Percentiles rank a stretch among this genome's conserved stretches.
Conservation (phyloP, 2,113 vertebrate species). For the Limanda limanda region DNA sequence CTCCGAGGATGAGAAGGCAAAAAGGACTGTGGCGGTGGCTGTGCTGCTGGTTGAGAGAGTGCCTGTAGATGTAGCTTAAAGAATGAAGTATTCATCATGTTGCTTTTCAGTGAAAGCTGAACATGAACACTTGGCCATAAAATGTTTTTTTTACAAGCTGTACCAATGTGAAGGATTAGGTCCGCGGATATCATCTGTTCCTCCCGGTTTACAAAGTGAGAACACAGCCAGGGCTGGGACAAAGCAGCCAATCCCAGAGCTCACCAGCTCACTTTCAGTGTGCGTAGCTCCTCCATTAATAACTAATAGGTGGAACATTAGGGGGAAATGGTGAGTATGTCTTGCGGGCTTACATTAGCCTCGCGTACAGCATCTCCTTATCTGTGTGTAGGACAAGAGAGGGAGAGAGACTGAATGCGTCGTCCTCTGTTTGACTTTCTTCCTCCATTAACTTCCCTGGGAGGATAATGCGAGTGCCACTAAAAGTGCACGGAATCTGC, state of each 20-base stretch:
- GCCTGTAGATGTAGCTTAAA: not conserved
- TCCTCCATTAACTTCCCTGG: constrained; percentile 61
- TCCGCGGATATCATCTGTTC: constrained; percentile 46
- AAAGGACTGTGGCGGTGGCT: constrained; percentile 19
- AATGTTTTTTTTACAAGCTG: constrained; percentile 33
- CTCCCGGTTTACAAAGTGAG: constrained; percentile 39
- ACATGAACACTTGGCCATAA: constrained; percentile 42
- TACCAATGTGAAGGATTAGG: constrained; percentile 43
- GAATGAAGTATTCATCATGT: constrained; percentile 53
- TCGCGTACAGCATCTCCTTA: constrained; percentile 60
- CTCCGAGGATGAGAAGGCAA: constrained; percentile 35
- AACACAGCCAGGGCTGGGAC: constrained; percentile 36
- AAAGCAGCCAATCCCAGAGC: constrained; percentile 46
- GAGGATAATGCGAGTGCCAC: constrained; percentile 57
- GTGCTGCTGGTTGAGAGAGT: not conserved
- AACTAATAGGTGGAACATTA: constrained; percentile 77
- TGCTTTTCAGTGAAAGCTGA: constrained; percentile 17
- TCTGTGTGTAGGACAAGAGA: constrained; percentile 55
- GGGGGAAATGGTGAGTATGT: constrained; percentile 62
- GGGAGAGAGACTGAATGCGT: constrained; percentile 25
- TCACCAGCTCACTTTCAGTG: constrained; percentile 67
- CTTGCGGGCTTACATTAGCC: constrained; percentile 76
- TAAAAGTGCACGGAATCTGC: constrained; percentile 49
- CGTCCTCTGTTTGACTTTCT: constrained; percentile 70
- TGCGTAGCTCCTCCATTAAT: constrained; percentile 72